Conservation (phyloP, 2,797 vertebrate genomes). For the Cottoperca gobio region DNA sequence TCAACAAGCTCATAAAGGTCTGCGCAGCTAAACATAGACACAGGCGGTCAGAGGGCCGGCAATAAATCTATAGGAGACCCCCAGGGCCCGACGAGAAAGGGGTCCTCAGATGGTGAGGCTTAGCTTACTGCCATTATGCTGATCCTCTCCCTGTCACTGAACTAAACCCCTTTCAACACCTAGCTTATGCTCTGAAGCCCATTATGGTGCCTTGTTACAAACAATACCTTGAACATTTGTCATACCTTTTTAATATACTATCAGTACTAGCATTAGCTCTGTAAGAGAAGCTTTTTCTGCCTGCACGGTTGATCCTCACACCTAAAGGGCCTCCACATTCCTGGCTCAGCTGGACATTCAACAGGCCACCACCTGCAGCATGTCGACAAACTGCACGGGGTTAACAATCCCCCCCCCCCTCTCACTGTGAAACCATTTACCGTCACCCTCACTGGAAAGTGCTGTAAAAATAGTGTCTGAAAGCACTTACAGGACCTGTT, state of each 20-base stretch:
- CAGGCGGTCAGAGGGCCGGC: constrained; percentile 52
- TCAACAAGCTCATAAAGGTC: constrained; percentile 68
- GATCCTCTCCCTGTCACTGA: constrained; percentile 41
- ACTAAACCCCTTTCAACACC: constrained; percentile 26
- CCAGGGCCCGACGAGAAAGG: constrained; percentile 43
- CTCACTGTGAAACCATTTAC: constrained; percentile 65
- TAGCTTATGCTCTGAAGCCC: not conserved
- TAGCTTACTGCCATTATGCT: constrained; percentile 35
- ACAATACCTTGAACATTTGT: constrained; percentile 13
- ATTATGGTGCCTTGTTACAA: constrained; percentile 15
- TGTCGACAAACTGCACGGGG: constrained; percentile 65
- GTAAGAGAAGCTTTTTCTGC: constrained; percentile 22
- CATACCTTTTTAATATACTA: not conserved
- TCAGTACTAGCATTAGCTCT: not conserved
- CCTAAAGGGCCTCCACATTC: constrained; percentile 76
- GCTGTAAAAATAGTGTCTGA: constrained; percentile 61
- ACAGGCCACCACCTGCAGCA: constrained; percentile 79
- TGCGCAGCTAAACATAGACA: constrained; percentile 75
- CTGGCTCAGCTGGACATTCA: constrained; percentile 78
- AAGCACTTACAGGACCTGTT: constrained; percentile 41
- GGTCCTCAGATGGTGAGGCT: constrained; percentile 56
- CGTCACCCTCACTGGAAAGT: constrained; percentile 47
- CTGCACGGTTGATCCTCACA: constrained; percentile 23
- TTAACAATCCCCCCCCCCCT: constrained; percentile 58
- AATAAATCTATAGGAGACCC: constrained; percentile 71